Evolutionary conservation across 2,113 vertebrate species (phyloP).

Genomic region (Onychostoma macrolepis): DNA sequence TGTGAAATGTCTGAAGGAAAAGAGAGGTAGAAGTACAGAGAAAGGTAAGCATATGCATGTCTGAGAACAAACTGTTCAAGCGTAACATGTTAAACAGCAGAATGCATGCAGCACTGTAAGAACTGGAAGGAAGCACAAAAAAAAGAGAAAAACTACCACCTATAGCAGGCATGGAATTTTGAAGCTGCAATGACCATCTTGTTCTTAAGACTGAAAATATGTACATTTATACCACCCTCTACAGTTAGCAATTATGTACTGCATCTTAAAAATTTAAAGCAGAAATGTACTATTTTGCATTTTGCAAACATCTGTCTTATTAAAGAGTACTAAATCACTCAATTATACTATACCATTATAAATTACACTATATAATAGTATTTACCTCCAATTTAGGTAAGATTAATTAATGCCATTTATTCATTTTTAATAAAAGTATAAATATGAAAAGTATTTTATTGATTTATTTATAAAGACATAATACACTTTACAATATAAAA

Average conservation of each 20-base stretch:
- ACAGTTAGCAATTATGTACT: not conserved
- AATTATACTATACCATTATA: no score
- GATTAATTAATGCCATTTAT: no score
- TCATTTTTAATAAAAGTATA: not conserved
- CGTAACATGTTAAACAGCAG: not conserved
- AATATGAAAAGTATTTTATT: not conserved
- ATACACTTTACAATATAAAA: not conserved
- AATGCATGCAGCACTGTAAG: not conserved
- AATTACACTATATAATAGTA: no score
- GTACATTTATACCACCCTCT: not conserved
- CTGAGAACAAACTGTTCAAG: not conserved
- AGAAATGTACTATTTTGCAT: not conserved
- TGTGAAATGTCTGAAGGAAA: conserved; percentile 33
- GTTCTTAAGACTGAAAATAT: not conserved
- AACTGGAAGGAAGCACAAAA: not conserved
- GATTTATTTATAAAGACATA: not conserved
- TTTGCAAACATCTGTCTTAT: not conserved
- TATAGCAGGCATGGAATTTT: not conserved
- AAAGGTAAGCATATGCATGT: conserved; percentile 33
- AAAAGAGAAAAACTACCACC: not conserved
- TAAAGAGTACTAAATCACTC: not conserved
- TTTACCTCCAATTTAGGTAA: no score
- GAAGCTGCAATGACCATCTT: not conserved
- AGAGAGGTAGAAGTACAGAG: conserved; percentile 30
- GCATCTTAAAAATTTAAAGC: not conserved